Evolutionary conservation across 2,797 vertebrate species (phyloP).

Genomic region (Rallus crepitans): DNA sequence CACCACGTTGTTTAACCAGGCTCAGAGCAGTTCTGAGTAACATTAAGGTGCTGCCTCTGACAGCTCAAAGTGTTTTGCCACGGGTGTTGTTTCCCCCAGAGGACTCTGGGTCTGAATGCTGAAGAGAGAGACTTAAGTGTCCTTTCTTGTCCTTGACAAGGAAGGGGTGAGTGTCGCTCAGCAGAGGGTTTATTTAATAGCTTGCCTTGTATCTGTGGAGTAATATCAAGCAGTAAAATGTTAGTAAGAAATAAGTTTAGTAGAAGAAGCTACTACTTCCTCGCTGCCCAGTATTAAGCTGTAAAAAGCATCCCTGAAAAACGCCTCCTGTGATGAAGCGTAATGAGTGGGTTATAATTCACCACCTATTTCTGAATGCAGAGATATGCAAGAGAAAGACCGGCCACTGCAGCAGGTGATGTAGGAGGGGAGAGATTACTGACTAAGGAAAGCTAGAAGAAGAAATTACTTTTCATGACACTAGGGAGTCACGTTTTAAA

Average conservation of each 20-base stretch:
- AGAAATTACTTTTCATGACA: slow-evolving; percentile 29
- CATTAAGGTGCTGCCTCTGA: background rate
- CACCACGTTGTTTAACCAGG: background rate
- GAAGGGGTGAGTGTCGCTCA: background rate
- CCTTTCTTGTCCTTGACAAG: background rate
- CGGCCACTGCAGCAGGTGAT: background rate
- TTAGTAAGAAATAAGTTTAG: background rate
- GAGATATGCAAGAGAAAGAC: slow-evolving; percentile 3
- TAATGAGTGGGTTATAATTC: slow-evolving; percentile 58
- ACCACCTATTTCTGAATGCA: slow-evolving; percentile 28
- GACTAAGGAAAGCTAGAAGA: slow-evolving; percentile 4
- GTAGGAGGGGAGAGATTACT: slow-evolving; percentile 7
- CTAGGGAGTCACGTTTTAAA: slow-evolving; percentile 31
- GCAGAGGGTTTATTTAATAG: slow-evolving; percentile 12
- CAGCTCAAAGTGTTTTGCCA: background rate
- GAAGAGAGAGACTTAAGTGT: background rate
- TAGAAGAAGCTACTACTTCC: background rate
- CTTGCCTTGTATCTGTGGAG: background rate
- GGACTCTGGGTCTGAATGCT: background rate
- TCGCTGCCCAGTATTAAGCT: background rate
- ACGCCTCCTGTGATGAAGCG: background rate
- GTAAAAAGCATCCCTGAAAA: slow-evolving; percentile 24
- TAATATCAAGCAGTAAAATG: slow-evolving; percentile 1
- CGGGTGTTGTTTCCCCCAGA: background rate
- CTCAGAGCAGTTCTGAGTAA: background rate